These are phyloP conservation scores for Orchesella cincta DNA, from an alignment of 1,140 invertebrate genomes.

Conservation along the genomic window DNA sequence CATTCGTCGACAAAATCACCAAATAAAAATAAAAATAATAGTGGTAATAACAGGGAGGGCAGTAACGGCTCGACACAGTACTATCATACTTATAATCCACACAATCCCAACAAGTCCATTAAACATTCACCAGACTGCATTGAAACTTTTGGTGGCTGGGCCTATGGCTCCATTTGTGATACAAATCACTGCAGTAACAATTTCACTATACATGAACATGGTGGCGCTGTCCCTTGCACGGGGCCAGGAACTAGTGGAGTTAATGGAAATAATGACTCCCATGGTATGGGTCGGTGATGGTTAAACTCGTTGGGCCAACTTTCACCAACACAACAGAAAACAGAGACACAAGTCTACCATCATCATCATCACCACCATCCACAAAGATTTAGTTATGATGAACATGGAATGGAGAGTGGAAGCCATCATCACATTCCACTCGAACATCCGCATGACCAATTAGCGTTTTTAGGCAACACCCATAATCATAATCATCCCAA, in stretches of 20 bases:
- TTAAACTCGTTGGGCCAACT: not conserved
- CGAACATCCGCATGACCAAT: not conserved
- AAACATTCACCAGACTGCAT: not conserved
- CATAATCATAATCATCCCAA: not conserved
- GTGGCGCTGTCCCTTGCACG: not conserved
- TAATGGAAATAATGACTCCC: conserved; percentile 19
- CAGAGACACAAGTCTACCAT: no score
- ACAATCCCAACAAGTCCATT: conserved; percentile 19
- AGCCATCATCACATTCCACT: not conserved
- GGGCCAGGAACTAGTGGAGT: not conserved
- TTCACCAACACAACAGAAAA: no score
- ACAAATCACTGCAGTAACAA: conserved; percentile 20
- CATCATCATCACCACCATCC: not conserved
- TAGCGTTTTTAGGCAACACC: conserved; percentile 20
- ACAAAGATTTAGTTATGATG: conserved; percentile 10
- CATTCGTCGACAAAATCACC: conserved; percentile 21
- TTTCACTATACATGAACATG: not conserved
- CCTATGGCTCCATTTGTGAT: conserved; percentile 27
- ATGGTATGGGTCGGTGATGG: conserved; percentile 22
- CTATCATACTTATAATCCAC: conserved; percentile 23
- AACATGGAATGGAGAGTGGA: not conserved
- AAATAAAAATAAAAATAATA: conserved; percentile 14
- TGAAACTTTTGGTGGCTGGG: conserved; percentile 28
- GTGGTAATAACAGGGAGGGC: not conserved
- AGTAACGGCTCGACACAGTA: not conserved